A percentile compares a stretch with the other conserved stretches of the same genome.
Conservation (phyloP, 2,888 invertebrate species). For the Gryllus longicercus region DNA sequence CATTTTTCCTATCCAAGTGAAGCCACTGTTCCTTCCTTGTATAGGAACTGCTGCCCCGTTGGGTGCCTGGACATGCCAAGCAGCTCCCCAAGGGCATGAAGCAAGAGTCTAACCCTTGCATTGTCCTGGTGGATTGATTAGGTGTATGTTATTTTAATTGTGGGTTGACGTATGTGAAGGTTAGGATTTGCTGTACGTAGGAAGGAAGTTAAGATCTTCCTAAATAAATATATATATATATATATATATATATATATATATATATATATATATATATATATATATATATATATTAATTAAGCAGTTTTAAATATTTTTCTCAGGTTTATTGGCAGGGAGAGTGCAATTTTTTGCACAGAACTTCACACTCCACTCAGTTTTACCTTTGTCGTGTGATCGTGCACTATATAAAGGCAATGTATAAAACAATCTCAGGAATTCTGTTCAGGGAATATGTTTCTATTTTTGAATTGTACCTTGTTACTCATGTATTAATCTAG, state of each 20-base stretch:
- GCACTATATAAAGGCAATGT: not conserved
- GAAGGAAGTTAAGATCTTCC: not conserved
- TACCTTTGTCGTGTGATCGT: not conserved
- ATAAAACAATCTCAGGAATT: constrained; percentile 34
- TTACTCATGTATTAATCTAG: constrained; percentile 20
- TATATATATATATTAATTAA: too few species aligned
- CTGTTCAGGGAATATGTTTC: constrained; percentile 31
- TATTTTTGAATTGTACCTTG: constrained; percentile 20
- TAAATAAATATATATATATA: not conserved
- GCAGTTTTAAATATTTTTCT: not conserved
- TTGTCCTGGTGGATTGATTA: too few species aligned
- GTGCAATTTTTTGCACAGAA: not conserved
- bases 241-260: too few species aligned
- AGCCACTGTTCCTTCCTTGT: not conserved
- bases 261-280: too few species aligned
- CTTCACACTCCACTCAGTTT: not conserved
- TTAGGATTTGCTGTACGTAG: not conserved
- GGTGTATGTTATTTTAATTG: too few species aligned
- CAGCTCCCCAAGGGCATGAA: not conserved
- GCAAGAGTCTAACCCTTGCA: too few species aligned
- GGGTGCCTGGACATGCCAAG: not conserved
- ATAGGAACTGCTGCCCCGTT: not conserved
- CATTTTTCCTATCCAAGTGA: constrained; percentile 5
- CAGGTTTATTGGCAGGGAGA: constrained; percentile 4
- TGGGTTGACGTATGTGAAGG: too few species aligned